Base-by-base conservation (phyloP, 1,140 invertebrate genomes). In the Zaprionus nigranus region DNA sequence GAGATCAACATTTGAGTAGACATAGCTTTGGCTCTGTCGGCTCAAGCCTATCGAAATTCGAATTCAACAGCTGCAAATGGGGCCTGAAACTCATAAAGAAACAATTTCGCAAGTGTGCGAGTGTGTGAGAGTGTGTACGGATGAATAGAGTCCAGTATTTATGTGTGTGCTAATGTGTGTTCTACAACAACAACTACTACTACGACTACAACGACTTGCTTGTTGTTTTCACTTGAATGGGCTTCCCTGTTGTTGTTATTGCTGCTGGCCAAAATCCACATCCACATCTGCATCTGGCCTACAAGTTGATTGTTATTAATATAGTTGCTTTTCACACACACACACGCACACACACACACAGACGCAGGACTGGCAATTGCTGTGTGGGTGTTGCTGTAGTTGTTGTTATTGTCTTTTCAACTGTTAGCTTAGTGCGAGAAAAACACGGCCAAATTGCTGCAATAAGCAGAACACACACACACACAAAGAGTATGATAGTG, bases 251-350 rank as follows among this genome's bases (percentile, higher is more conserved):
- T 71, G 73, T 56, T 74, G 64, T 69, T 75, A 70, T 75, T 75
- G 72, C 59, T 72, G 12, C 57, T 59, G 17, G 12, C 30, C n/a
- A 20, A 43, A 38, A 13, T 59, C 22, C 38, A 73, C 77, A 73
- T 68, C 60, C 63, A 73, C 78, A 79, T 79, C 78, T 77, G 56
- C 62, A 77, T 73, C 7, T 46, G 62, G 62, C 63, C 75, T 68
- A 69, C 78, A 77, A 79, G 78, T 61, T 79, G 75, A 77, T 79
- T 79, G 78, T 79, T 77, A 79, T 79, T 79, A 79, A 77, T 79
- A 79, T 78, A 79, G 75, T 77, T 68, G 68, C 65, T 64, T 49
- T 60, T 30, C 62, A 65, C 46, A 69, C 38, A 61, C 34, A 54
- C 12, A 61, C 46, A 28, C 43, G 6, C 62, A 65, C 38, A 69